A percentile compares a stretch with the other conserved stretches of the same genome.
Conservation (phyloP, 2,113 vertebrate genomes). For the Reinhardtius hippoglossoides region DNA sequence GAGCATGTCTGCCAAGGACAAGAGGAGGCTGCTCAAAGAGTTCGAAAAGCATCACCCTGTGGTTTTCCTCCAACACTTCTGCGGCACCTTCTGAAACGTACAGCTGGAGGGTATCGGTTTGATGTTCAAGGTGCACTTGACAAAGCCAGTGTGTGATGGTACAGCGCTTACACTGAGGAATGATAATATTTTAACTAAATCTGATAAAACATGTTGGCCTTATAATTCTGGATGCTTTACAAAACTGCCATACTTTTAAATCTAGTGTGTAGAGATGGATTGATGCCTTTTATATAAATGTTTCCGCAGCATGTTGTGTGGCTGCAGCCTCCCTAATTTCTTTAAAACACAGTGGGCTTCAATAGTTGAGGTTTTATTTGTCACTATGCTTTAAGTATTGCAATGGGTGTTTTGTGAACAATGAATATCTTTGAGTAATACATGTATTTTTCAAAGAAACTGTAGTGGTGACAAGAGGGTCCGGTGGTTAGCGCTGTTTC, state of each 20-base stretch:
- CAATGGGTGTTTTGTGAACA: no score
- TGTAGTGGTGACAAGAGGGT: no score
- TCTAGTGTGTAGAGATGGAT: not conserved
- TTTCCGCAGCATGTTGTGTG: not conserved
- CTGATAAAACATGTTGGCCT: not conserved
- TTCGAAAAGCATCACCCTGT: conserved; percentile 86
- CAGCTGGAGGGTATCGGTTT: not conserved
- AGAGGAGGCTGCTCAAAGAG: conserved; percentile 84
- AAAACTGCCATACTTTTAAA: not conserved
- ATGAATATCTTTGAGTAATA: no score
- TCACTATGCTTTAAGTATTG: not conserved
- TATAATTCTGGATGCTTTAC: not conserved
- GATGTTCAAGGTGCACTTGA: not conserved
- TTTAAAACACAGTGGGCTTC: not conserved
- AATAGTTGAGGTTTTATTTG: not conserved
- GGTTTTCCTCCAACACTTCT: conserved; percentile 79
- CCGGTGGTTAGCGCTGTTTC: no score
- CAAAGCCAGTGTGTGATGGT: not conserved
- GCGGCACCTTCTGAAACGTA: conserved; percentile 66
- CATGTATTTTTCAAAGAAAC: no score
- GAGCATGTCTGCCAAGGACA: conserved; percentile 80
- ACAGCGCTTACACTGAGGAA: conserved; percentile 7
- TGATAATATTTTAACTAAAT: not conserved
- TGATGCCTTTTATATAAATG: not conserved
- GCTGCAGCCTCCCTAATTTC: not conserved